Evolutionary conservation across 2,797 vertebrate genomes (phyloP).

Genomic region (Gastrophryne carolinensis): DNA sequence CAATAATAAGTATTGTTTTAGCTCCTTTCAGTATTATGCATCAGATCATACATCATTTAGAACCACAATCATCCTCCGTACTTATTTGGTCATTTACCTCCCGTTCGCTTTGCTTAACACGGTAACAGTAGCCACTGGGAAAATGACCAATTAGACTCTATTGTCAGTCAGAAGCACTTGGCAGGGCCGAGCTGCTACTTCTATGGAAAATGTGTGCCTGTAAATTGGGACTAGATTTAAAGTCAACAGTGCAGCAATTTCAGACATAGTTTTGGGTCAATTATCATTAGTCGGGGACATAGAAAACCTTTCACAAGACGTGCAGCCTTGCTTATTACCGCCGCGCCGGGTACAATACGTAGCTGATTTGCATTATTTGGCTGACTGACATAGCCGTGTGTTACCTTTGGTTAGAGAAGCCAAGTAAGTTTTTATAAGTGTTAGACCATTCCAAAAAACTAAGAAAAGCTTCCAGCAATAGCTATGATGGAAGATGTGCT

Average conservation of each 20-base stretch:
- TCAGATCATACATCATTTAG: background rate
- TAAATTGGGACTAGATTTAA: background rate
- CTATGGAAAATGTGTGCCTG: background rate
- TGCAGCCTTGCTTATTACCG: background rate
- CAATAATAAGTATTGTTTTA: background rate
- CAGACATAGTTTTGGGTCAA: background rate
- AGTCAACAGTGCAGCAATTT: background rate
- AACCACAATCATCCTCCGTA: background rate
- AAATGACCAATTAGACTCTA: background rate
- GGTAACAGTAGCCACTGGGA: background rate
- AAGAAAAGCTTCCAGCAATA: background rate
- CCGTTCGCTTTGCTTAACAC: background rate
- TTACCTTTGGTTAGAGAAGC: background rate
- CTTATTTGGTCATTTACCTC: background rate
- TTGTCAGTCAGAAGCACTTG: constrained; percentile 12
- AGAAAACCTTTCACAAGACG: background rate
- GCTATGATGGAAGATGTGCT: background rate
- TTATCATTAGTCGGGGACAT: constrained; percentile 3
- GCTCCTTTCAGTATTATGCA: background rate
- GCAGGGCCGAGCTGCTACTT: background rate
- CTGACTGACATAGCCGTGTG: background rate
- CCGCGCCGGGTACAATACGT: background rate
- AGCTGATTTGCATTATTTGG: constrained; percentile 27
- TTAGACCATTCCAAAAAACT: background rate
- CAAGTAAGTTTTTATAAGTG: background rate